Conservation (phyloP, 2,113 vertebrate species). For the Phocoena sinus region DNA sequence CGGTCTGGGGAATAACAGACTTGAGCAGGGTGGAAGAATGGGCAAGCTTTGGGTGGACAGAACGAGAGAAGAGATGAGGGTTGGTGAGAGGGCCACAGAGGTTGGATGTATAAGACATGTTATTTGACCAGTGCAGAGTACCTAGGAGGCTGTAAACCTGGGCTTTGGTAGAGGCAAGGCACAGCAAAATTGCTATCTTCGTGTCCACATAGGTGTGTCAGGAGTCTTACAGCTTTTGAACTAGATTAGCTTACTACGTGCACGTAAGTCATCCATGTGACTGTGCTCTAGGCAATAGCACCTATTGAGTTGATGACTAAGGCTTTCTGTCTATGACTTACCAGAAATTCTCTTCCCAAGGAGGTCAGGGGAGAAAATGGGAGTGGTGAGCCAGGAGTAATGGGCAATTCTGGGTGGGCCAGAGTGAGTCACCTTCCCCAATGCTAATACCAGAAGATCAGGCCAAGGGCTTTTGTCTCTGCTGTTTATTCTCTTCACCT, state of each 20-base stretch:
- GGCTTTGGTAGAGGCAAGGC: neutral
- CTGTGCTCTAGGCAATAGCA: neutral
- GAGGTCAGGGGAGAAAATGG: neutral
- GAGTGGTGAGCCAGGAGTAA: neutral
- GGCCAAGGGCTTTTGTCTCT: neutral
- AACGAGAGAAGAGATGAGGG: neutral
- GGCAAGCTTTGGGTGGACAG: neutral
- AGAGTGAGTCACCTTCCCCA: neutral
- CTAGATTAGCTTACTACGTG: neutral
- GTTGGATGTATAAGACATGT: neutral
- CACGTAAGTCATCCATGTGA: neutral
- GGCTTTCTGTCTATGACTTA: neutral
- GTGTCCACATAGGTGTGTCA: neutral
- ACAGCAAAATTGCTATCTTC: neutral
- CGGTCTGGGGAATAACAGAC: neutral
- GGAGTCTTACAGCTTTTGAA: neutral
- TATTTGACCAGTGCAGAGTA: neutral
- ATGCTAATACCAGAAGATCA: neutral
- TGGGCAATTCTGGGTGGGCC: neutral
- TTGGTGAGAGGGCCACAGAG: neutral
- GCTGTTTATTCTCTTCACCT: neutral
- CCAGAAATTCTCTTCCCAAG: neutral
- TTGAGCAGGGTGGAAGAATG: neutral
- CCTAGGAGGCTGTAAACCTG: neutral
- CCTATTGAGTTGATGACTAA: neutral